phyloP scores from a whole-genome alignment of 2,797 vertebrate genomes.

The Cercopithecus mitis region DNA sequence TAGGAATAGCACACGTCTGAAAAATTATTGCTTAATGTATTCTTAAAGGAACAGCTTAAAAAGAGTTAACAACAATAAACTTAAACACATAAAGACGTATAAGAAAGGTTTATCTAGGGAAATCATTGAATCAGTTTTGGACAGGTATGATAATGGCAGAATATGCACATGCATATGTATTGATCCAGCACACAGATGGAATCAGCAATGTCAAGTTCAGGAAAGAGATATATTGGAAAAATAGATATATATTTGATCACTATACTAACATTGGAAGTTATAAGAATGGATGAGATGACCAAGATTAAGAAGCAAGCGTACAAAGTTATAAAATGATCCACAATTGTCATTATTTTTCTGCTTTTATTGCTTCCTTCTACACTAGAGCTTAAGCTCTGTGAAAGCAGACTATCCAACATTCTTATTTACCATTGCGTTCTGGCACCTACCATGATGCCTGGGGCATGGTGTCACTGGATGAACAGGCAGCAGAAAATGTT shows the following conservation, averaged over 20 bases:
- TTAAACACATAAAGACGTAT: neutral
- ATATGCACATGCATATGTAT: neutral
- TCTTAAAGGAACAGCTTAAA: neutral
- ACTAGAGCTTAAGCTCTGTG: neutral
- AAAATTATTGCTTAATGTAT: neutral
- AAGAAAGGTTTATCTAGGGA: neutral
- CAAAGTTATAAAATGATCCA: neutral
- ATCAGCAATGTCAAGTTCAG: neutral
- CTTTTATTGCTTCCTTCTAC: neutral
- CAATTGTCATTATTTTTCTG: neutral
- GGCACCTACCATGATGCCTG: neutral
- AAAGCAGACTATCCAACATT: neutral
- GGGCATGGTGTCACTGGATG: neutral
- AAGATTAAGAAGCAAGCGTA: neutral
- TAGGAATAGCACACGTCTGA: neutral
- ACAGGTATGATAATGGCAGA: neutral
- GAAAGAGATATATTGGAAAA: neutral
- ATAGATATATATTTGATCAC: neutral
- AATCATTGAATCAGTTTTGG: neutral
- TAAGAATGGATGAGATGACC: neutral
- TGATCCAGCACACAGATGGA: neutral
- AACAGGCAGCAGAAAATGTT: neutral
- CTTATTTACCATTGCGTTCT: neutral
- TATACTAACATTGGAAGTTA: neutral
- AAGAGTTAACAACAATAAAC: neutral